Evolutionary conservation across 2,888 invertebrate genomes (phyloP).

Genomic region (Noctua pronuba): DNA sequence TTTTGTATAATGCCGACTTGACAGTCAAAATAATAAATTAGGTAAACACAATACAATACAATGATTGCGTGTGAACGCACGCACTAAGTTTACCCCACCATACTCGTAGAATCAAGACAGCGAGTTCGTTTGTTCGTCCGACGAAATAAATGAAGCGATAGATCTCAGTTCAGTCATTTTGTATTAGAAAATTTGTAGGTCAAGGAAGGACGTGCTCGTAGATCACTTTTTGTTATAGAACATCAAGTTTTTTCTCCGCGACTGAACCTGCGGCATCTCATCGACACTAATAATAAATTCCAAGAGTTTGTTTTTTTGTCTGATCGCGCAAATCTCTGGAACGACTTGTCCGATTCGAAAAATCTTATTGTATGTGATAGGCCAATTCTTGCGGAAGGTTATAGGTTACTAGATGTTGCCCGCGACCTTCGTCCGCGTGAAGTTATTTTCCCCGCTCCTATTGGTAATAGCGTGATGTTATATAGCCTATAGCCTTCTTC

Average conservation of each 20-base stretch:
- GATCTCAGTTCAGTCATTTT: constrained; percentile 4
- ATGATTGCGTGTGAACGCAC: constrained; percentile 41
- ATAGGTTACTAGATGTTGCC: too few relatives aligned
- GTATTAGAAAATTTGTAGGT: constrained; percentile 37
- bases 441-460: too few relatives aligned
- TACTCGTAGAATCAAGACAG: neutral
- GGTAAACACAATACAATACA: constrained; percentile 30
- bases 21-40: constrained; percentile 49
- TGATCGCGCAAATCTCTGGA: neutral
- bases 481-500: too few relatives aligned
- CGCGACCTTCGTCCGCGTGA: too few relatives aligned
- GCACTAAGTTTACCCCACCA: neutral
- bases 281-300: neutral
- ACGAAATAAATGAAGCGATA: constrained; percentile 31
- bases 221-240: constrained; percentile 32
- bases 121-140: constrained; percentile 27
- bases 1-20: constrained; percentile 15
- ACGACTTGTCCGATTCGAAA: neutral
- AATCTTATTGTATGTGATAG: neutral
- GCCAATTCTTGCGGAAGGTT: neutral
- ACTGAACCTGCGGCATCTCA: constrained; percentile 12
- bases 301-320: neutral
- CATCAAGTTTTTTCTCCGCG: neutral
- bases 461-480: too few relatives aligned
- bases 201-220: constrained; percentile 40